Conservation (phyloP, 2,797 vertebrate genomes). For the Siniperca undulata region DNA sequence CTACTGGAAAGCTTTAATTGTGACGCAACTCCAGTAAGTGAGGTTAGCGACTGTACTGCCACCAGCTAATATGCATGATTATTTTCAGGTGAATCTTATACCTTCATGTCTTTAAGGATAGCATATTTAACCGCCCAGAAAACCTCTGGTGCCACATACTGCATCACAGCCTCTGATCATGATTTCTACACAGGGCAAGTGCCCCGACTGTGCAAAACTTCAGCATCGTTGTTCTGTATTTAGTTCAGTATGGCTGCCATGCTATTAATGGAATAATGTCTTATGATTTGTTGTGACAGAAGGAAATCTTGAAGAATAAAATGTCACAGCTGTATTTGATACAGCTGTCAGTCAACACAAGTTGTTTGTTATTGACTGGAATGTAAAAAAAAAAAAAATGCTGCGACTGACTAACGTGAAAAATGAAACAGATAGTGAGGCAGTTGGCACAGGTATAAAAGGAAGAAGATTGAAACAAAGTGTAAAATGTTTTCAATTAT, state of each 20-base stretch:
- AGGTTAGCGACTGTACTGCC: not conserved
- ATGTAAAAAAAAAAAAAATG: not conserved
- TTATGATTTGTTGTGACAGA: not conserved
- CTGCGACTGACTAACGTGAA: not conserved
- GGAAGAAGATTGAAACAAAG: not conserved
- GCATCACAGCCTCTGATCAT: too few relatives aligned
- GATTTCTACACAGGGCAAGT: too few relatives aligned
- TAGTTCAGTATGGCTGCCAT: not conserved
- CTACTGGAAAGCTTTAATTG: not conserved
- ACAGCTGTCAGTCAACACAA: not conserved
- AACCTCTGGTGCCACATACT: not conserved
- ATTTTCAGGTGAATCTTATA: not conserved
- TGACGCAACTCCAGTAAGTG: not conserved
- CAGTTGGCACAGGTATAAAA: not conserved
- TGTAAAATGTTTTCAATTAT: constrained; percentile 22
- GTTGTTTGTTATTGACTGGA: constrained; percentile 10
- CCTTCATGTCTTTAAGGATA: not conserved
- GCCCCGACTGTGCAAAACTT: too few relatives aligned
- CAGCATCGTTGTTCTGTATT: not conserved
- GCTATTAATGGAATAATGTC: not conserved
- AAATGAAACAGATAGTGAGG: not conserved
- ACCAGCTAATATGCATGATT: not conserved
- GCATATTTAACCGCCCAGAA: not conserved
- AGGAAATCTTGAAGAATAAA: not conserved
- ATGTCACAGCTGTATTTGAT: not conserved